Percentiles rank a stretch among this genome's conserved stretches.
These are phyloP conservation scores for Calypte anna DNA, from an alignment of 2,113 vertebrate species.

Conservation along the genomic window DNA sequence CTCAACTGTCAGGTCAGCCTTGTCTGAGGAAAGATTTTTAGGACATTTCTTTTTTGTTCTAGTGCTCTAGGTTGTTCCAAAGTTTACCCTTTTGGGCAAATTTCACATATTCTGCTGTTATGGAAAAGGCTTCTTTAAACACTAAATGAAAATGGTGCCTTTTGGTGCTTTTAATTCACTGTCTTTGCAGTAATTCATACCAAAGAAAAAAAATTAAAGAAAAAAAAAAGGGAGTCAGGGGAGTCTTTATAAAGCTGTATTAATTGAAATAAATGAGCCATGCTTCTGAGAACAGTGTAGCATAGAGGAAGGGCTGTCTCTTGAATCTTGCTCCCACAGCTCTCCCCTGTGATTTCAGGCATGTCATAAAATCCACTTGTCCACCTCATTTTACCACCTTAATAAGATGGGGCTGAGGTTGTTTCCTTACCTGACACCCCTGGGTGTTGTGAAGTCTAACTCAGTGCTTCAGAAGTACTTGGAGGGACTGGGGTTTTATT, in stretches of 20 bases:
- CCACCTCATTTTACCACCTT: conserved; percentile 42
- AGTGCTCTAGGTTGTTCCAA: background rate
- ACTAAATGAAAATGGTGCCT: conserved; percentile 16
- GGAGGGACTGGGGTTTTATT: conserved; percentile 13
- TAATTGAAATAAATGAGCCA: conserved; percentile 67
- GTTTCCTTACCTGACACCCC: background rate
- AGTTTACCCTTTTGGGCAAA: background rate
- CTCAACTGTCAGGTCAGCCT: background rate
- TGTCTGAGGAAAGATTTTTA: background rate
- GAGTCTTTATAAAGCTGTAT: conserved; percentile 37
- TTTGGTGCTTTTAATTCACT: conserved; percentile 54
- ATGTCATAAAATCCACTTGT: conserved; percentile 45
- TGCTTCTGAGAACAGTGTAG: conserved; percentile 11
- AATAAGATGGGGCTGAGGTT: background rate
- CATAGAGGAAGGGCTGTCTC: conserved; percentile 41
- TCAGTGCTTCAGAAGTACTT: background rate
- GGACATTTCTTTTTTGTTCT: background rate
- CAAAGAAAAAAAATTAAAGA: background rate
- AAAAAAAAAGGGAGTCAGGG: background rate
- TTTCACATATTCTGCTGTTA: background rate
- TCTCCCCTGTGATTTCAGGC: conserved; percentile 27
- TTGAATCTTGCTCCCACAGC: background rate
- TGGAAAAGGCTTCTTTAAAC: conserved; percentile 34
- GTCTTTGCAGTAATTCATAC: conserved; percentile 9
- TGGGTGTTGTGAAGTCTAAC: background rate